Base-by-base conservation (phyloP, 2,888 invertebrate genomes). In the Xestia ashworthii region DNA sequence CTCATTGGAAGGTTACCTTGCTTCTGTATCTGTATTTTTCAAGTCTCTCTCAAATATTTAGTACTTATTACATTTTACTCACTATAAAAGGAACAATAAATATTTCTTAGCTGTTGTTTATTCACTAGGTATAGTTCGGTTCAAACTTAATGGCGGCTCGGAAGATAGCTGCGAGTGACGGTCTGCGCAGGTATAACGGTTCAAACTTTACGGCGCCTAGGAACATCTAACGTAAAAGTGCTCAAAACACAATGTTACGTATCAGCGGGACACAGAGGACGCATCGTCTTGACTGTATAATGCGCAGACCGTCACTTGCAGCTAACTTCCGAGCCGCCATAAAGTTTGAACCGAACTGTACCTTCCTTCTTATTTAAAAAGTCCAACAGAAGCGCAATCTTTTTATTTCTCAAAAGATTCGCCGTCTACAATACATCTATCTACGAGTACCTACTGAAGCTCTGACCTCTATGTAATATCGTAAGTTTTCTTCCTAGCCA, bases 401-500 rank as follows among this genome's bases (percentile, higher is more conserved):
- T 60, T 8, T 16, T 6, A 6, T 32, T 32, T 25, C 16, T 16
- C 14, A 32, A 25, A 8, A 6, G 58, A 8, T 32, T 58, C 14
- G 1, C 25, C 58, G 25, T 25, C 60, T 16, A 19, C 32, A 60
- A 12, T 32, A 32, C 32, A 60, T 32, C 19, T 19, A 19, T 60
- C 32, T 32, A 32, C n/a, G n/a, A n/a, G n/a, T n/a, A n/a, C n/a
- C 6, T 60, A 16, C 25, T 16, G 16, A 16, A 32, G 14, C 16
- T 44, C 19, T 44, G 14, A 38, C 19, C 1, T 38, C 6, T 73
- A 32, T n/a, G 9, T 58, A n/a, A 64, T 12, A 68, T 66, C 50
- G 9, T 8, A 69, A 67, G 5, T 50, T 44, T 72, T 70, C 11
- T 22, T 69, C 41, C 11, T 93, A 92, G 96, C 96, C n/a, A 96